Base-by-base conservation (phyloP, 1,140 invertebrate genomes). In the Zaprionus vittiger region DNA sequence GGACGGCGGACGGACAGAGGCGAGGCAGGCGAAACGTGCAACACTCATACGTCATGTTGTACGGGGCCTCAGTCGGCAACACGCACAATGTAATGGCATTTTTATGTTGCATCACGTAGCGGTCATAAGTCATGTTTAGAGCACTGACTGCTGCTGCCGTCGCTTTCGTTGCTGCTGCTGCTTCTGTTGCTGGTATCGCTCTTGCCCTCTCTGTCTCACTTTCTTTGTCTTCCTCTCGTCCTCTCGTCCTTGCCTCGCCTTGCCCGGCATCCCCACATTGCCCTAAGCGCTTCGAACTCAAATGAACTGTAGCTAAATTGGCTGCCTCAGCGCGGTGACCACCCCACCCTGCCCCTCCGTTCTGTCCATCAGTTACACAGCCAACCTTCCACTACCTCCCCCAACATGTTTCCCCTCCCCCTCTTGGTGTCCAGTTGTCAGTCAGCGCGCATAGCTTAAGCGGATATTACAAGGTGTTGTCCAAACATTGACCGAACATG, bases 111-210 rank as follows among this genome's bases (percentile, higher is more conserved):
- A 91, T 92, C 91, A 92, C 91, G 91, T 92, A 91, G 75, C 77
- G 91, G 85, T 91, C 90, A 91, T 91, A 91, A 91, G 90, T 91
- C 90, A 91, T 91, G 90, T 91, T 91, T 91, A 90, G 90, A 85
- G 82, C 85, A 81, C 82, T 86, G 83, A 78, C 74, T 66, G 56
- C 63, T 55, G 22, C 28, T 59, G 55, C 15, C 49, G 20, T 26
- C 37, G 17, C 69, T 60, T n/a, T 55, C 38, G 4, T 12, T 17
- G 75, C 71, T 65, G 49, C 57, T 54, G 22, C 73, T 65, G 49
- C 57, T 54, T 15, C 73, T 65, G 52, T 55, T 55, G 24, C 74
- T 66, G 56, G 14, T 61, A 26, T 38, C 54, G 11, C 63, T 54
- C 31, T 70, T 56, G n/a, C 17, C 20, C 9, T 34, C 60, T 12